Evolutionary conservation across 2,888 invertebrate species (phyloP), one percentile per base, ranked within the genome.

Genomic region (Gastracanthus pulcherrimus): DNA sequence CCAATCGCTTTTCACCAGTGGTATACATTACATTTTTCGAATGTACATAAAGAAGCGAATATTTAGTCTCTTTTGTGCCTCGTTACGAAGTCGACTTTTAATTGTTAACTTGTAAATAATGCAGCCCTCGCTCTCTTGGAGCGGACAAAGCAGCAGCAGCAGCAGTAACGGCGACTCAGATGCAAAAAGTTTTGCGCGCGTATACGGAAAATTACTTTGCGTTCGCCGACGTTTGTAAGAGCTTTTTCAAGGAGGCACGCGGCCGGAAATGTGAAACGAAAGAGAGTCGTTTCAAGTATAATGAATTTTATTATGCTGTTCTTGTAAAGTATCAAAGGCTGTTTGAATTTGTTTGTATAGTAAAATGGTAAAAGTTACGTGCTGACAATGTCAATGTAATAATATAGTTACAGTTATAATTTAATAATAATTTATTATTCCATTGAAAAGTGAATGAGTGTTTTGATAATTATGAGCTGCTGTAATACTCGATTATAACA

Each of bases 21-120:
- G 19, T 11, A 4, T n/a, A 23, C 0, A 26, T 23, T 55, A 23
- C 13, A 23, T 9, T 2, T 26, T 9, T 41, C 41, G 5, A 9
- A 4, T 19, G n/a, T 19, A 1, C 48, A n/a, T n/a, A 7, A 48
- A 48, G 48, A 4, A 48, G n/a, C n/a, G 7, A 5, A 7, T 19
- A 19, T 2, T 19, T 2, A n/a, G 7, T 19, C 7, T 48, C 48
- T 48, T 48, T 6, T 19, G 48, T 45, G n/a, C 5, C 3, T n/a
- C n/a, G n/a, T n/a, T n/a, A 5, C 16, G 23, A n/a, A 7, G 11
- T 5, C 29, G 29, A 69, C 29, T 31, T 69, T 51, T 69, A 41
- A 67, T 67, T 31, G 45, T 45, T 67, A 48, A 45, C 36, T 29
- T 67, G 45, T 34, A 29, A 60, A 60, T 60, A 31, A 60, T 16